These are phyloP conservation scores for Psittacula cyanocephala DNA, from an alignment of 2,113 vertebrate genomes.

Conservation along the genomic window DNA sequence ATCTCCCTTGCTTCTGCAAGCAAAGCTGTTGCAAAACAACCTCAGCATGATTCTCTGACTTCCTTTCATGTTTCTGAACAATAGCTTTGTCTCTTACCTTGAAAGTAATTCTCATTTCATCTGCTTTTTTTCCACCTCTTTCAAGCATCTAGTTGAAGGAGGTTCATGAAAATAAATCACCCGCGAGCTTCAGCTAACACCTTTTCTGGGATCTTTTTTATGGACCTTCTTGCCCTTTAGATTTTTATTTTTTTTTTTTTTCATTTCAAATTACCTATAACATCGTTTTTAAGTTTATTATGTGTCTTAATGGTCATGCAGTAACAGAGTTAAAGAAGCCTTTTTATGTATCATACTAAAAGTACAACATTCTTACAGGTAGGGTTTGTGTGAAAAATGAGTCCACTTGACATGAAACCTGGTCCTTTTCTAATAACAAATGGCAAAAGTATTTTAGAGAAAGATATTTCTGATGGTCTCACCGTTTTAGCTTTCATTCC, in stretches of 20 bases:
- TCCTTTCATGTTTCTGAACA: not conserved
- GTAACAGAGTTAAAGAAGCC: not conserved
- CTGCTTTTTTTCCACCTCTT: not conserved
- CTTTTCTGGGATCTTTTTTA: not conserved
- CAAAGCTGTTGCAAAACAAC: conserved; percentile 40
- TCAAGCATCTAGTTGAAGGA: not conserved
- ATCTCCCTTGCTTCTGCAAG: conserved; percentile 33
- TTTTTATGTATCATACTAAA: not conserved
- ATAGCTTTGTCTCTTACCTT: conserved; percentile 20
- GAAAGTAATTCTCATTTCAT: conserved; percentile 48
- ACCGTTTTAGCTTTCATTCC: not conserved
- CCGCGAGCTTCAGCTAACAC: not conserved
- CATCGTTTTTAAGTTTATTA: not conserved
- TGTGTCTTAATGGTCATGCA: not conserved
- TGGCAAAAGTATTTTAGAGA: not conserved
- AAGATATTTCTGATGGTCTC: not conserved
- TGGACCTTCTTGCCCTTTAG: not conserved
- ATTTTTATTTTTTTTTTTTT: not conserved
- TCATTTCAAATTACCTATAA: not conserved
- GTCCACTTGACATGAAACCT: not conserved
- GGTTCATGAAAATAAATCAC: not conserved
- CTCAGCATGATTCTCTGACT: conserved; percentile 26
- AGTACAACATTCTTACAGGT: not conserved
- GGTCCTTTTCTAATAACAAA: not conserved
- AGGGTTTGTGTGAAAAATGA: not conserved